These are phyloP conservation scores for Holcopasites calliopsidis DNA, from an alignment of 1,140 invertebrate genomes.

Conservation along the genomic window DNA sequence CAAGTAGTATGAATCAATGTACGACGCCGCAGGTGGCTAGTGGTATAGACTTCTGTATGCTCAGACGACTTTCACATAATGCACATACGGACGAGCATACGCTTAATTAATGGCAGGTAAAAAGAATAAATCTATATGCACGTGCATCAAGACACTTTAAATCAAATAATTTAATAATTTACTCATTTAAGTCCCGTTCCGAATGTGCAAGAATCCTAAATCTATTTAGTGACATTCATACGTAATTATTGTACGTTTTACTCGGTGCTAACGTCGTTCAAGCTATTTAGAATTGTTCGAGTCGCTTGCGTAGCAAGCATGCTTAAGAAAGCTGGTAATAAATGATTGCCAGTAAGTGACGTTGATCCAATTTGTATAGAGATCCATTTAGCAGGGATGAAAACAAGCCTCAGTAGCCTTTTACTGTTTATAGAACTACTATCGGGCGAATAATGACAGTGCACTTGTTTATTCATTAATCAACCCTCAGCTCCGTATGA, in stretches of 20 bases:
- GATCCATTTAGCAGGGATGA: constrained; percentile 56
- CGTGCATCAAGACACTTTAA: neutral
- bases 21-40: neutral
- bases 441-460: constrained; percentile 51
- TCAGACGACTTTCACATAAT: neutral
- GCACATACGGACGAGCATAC: constrained; percentile 10
- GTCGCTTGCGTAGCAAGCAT: no score
- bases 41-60: neutral
- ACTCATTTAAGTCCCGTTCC: no score
- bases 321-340: constrained; percentile 57
- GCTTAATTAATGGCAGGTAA: neutral
- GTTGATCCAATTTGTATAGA: constrained; percentile 62
- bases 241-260: neutral
- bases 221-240: neutral
- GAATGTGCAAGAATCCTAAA: no score
- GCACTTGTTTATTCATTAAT: constrained; percentile 54
- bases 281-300: constrained; percentile 12
- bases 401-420: constrained; percentile 47
- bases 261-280: neutral
- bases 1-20: neutral
- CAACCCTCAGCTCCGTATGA: constrained; percentile 49
- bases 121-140: constrained; percentile 5
- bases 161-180: no score
- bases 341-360: constrained; percentile 60
- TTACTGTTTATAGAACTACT: constrained; percentile 56